Conservation (phyloP, 1,140 invertebrate species). For the Pseudachorutes palmiensis region DNA sequence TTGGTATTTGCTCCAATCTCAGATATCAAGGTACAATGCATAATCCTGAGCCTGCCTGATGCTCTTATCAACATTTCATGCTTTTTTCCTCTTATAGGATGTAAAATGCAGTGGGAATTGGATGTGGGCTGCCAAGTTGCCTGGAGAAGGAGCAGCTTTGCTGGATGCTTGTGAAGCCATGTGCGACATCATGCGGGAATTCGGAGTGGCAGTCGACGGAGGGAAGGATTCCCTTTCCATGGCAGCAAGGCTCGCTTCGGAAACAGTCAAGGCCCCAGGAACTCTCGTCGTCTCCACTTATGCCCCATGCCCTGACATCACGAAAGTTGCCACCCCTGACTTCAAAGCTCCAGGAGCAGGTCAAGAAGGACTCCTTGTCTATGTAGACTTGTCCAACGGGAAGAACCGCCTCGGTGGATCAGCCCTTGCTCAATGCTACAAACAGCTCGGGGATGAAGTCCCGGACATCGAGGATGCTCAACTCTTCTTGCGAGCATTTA, state of each 20-base stretch:
- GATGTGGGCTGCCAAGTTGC: conserved; percentile 97
- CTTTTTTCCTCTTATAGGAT: conserved; percentile 61
- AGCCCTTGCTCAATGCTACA: conserved; percentile 80
- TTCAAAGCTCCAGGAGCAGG: conserved; percentile 59
- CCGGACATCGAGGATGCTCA: conserved; percentile 70
- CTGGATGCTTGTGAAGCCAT: conserved; percentile 80
- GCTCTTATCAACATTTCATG: no score
- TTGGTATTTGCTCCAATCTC: conserved; percentile 86
- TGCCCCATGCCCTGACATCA: conserved; percentile 83
- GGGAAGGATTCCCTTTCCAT: conserved; percentile 97
- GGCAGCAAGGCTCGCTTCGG: conserved; percentile 70
- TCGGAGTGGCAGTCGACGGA: conserved; percentile 90
- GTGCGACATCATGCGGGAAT: conserved; percentile 71
- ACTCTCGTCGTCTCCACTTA: conserved; percentile 91
- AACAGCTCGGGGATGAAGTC: conserved; percentile 68
- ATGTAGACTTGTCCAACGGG: conserved; percentile 59
- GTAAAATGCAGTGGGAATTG: conserved; percentile 96
- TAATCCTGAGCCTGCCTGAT: no score
- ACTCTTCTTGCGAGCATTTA: conserved; percentile 65
- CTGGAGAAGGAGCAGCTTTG: conserved; percentile 78
- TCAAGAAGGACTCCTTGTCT: conserved; percentile 52
- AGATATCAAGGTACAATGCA: conserved; percentile 53
- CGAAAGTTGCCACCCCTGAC: conserved; percentile 72
- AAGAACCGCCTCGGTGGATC: conserved; percentile 74
- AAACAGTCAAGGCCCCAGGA: conserved; percentile 76